Base-by-base conservation (phyloP, 2,113 vertebrate genomes). In the Petroica traversi region DNA sequence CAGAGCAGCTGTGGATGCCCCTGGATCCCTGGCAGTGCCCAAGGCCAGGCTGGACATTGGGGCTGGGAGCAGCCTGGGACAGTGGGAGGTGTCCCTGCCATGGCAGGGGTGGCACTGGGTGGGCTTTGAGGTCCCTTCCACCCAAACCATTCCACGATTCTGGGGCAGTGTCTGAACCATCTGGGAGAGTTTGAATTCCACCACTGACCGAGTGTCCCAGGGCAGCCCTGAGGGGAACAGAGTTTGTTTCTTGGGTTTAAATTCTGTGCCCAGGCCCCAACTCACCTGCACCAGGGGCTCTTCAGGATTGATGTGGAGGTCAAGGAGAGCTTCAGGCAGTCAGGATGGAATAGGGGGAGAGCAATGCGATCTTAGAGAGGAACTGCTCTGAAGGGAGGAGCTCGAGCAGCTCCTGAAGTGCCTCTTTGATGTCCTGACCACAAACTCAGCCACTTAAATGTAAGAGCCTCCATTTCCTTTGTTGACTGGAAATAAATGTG, bases 111-210 rank as follows among this genome's bases (percentile, higher is more conserved):
- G 64, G 34, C 2, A 26, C 5, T 33, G 83, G 52, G 0, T 4
- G 17, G 11, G 8, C 19, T 57, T 57, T 0, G 23, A 14, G 26
- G 36, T 36, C 26, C 6, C 43, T 28, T 5, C 19, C 0, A 36
- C 12, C 40, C 9, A 64, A 24, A 24, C 18, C 19, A 43, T 11
- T 8, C 13, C 19, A 51, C 12, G 23, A 73, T 29, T 58, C n/a
- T 29, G 20, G n/a, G 19, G 3, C 45, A 45, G 33, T 58, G 28
- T 29, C 23, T 63, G 19, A 1, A 13, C 45, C 41, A 66, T 26
- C 17, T 19, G 66, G 74, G 36, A 28, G 26, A 31, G 6, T 17
- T 5, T 5, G 13, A 57, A 20, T 12, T 23, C 5, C 28, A 43
- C 31, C 7, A 2, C 2, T 59, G 52, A 7, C 79, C 1, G 0